A percentile compares a stretch with the other conserved stretches of the same genome.
Conservation (phyloP, 1,140 invertebrate genomes). For the Anoplophora glabripennis region DNA sequence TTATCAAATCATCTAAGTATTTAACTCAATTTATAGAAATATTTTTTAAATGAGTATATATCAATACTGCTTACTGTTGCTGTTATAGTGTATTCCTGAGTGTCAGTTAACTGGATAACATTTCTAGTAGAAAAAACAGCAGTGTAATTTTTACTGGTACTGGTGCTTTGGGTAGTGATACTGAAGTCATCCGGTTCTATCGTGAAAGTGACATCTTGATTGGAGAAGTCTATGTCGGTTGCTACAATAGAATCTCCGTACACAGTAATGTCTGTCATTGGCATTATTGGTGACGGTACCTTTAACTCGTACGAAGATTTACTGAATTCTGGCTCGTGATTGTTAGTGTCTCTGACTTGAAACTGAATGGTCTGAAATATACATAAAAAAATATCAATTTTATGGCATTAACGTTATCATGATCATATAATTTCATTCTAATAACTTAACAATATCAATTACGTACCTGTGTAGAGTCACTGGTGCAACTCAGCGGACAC, state of each 20-base stretch:
- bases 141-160: conserved; percentile 17
- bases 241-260: conserved; percentile 26
- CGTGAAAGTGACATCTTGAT: conserved; percentile 26
- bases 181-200: conserved; percentile 24
- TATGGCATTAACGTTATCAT: neutral
- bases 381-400: neutral
- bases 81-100: conserved; percentile 15
- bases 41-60: too few species aligned
- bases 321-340: conserved; percentile 14
- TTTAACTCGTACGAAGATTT: conserved; percentile 21
- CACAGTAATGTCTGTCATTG: conserved; percentile 22
- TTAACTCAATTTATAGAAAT: too few species aligned
- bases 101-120: conserved; percentile 14
- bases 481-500: neutral
- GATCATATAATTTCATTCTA: neutral
- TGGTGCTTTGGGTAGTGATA: neutral
- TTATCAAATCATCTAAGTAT: too few species aligned
- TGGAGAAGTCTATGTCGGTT: conserved; percentile 34
- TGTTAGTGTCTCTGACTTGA: conserved; percentile 16
- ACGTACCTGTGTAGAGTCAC: neutral
- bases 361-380: neutral
- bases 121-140: conserved; percentile 16
- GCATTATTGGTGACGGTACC: conserved; percentile 34
- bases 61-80: conserved; percentile 32
- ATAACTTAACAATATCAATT: neutral